These are phyloP conservation scores for Aromia moschata DNA, from an alignment of 2,888 invertebrate species.

Conservation along the genomic window DNA sequence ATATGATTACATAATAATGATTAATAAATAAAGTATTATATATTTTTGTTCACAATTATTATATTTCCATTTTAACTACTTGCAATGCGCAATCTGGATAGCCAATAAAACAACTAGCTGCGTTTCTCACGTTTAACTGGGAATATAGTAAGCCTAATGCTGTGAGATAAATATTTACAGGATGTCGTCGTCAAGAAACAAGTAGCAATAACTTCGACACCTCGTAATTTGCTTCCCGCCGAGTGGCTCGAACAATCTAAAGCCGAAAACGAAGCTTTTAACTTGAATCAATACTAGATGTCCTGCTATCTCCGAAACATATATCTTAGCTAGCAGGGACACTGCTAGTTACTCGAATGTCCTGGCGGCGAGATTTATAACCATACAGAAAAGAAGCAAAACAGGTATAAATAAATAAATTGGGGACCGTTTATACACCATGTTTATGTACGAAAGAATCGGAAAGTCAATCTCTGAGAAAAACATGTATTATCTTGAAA, in stretches of 20 bases:
- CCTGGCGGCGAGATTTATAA: conserved; percentile 53
- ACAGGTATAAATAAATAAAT: conserved; percentile 55
- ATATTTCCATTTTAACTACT: too few relatives aligned
- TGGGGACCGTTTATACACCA: conserved; percentile 44
- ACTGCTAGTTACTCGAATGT: conserved; percentile 58
- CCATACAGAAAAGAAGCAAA: conserved; percentile 53
- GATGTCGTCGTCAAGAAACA: too few relatives aligned
- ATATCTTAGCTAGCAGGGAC: conserved; percentile 59
- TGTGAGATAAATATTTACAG: too few relatives aligned
- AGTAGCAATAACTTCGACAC: conserved; percentile 30
- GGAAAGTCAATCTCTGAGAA: conserved; percentile 39
- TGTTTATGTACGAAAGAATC: conserved; percentile 41
- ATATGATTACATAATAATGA: too few relatives aligned
- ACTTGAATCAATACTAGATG: conserved; percentile 61
- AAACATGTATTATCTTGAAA: conserved; percentile 38
- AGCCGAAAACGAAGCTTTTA: conserved; percentile 58
- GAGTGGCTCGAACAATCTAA: conserved; percentile 44
- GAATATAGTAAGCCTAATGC: too few relatives aligned
- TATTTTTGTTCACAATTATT: too few relatives aligned
- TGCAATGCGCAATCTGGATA: too few relatives aligned
- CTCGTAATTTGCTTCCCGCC: conserved; percentile 36
- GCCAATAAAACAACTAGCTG: too few relatives aligned
- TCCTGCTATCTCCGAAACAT: conserved; percentile 58
- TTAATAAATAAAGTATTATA: too few relatives aligned
- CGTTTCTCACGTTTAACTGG: too few relatives aligned